These are phyloP conservation scores for Molothrus ater DNA, from an alignment of 2,797 vertebrate genomes.

Conservation along the genomic window DNA sequence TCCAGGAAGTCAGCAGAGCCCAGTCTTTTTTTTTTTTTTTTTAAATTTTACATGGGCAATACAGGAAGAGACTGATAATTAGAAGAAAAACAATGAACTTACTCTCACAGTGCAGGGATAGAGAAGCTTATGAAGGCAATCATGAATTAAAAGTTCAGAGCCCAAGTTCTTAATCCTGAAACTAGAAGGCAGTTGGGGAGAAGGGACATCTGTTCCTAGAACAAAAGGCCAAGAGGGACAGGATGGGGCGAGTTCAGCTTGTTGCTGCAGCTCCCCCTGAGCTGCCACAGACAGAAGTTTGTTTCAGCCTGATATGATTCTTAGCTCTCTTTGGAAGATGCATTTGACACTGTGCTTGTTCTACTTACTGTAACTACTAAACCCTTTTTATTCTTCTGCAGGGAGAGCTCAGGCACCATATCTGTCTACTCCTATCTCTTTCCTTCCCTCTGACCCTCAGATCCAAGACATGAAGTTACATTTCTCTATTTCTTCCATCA, in stretches of 20 bases:
- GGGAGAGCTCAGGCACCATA: slow-evolving; percentile 10
- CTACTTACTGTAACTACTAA: background rate
- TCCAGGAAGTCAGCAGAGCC: background rate
- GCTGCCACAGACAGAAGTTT: slow-evolving; percentile 19
- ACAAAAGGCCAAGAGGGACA: slow-evolving; percentile 3
- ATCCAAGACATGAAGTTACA: slow-evolving; percentile 27
- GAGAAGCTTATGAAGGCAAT: background rate
- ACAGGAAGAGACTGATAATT: background rate
- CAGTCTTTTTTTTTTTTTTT: background rate
- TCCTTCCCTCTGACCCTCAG: slow-evolving; percentile 29
- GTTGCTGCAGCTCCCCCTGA: background rate
- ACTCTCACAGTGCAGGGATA: background rate
- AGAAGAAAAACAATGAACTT: background rate
- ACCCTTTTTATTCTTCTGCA: background rate
- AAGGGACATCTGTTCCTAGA: slow-evolving; percentile 6
- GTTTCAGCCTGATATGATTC: slow-evolving; percentile 18
- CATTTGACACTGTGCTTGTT: slow-evolving; percentile 1
- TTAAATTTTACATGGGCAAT: background rate
- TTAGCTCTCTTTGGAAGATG: slow-evolving; percentile 27
- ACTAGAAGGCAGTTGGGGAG: background rate
- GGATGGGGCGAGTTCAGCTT: background rate
- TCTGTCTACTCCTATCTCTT: background rate
- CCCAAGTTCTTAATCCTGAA: background rate
- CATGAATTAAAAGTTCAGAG: background rate
- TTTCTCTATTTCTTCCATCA: slow-evolving; percentile 60